A percentile compares a stretch with the other conserved stretches of the same genome.
Evolutionary conservation across 2,113 vertebrate genomes (phyloP).

Genomic region (Trichechus manatus): DNA sequence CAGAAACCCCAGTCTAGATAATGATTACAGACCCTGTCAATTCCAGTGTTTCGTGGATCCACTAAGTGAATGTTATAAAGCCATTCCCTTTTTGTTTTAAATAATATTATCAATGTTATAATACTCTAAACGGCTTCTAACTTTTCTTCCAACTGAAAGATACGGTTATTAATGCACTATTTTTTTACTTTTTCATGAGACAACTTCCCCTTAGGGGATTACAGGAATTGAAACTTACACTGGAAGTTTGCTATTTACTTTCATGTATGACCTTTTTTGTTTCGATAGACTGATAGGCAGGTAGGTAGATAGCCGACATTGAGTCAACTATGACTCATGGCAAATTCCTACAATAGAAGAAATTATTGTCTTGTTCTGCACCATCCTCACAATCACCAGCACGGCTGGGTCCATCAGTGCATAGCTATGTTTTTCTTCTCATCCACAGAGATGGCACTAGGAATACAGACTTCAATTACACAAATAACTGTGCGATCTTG

Average conservation of each 20-base stretch:
- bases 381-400: no score
- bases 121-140: constrained; percentile 9
- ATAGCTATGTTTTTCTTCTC: neutral
- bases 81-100: constrained; percentile 35
- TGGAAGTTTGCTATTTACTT: neutral
- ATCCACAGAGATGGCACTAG: neutral
- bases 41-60: neutral
- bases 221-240: neutral
- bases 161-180: constrained; percentile 4
- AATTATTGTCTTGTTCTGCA: no score
- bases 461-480: neutral
- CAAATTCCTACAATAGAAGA: neutral
- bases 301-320: neutral
- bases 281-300: neutral
- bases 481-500: neutral
- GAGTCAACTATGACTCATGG: neutral
- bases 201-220: constrained; percentile 1
- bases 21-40: neutral
- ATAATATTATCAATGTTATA: constrained; percentile 37
- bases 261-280: neutral
- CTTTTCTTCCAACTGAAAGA: constrained; percentile 16
- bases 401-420: no score
- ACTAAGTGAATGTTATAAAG: neutral
- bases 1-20: neutral
- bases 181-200: neutral